These are phyloP conservation scores for Lutjanus erythropterus DNA, from an alignment of 2,113 vertebrate species.

Conservation along the genomic window DNA sequence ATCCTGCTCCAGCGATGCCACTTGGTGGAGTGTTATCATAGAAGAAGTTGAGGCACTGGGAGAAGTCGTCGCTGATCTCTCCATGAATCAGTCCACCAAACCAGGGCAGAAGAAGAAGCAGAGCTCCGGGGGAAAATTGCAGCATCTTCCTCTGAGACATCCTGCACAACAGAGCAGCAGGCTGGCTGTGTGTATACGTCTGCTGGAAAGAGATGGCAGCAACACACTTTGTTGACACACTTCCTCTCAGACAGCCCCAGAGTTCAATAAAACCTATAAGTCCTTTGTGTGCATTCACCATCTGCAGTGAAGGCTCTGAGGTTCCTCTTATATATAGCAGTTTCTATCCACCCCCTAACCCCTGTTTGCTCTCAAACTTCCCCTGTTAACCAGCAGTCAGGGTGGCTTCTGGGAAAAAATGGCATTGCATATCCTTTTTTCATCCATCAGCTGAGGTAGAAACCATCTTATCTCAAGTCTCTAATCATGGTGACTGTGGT, in stretches of 20 bases:
- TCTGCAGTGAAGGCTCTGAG: neutral
- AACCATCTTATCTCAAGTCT: too few species aligned
- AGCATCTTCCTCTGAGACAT: slow-evolving; percentile 33
- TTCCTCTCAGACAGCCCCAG: slow-evolving; percentile 12
- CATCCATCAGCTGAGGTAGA: neutral
- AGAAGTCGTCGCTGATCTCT: slow-evolving; percentile 65
- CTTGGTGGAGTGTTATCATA: slow-evolving; percentile 54
- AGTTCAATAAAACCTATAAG: slow-evolving; percentile 5
- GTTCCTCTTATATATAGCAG: slow-evolving; percentile 46
- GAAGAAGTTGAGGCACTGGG: slow-evolving; percentile 73
- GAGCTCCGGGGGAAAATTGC: neutral
- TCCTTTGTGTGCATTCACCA: slow-evolving; percentile 15
- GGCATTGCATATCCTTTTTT: neutral
- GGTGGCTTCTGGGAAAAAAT: slow-evolving; percentile 27
- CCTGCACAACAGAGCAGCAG: slow-evolving; percentile 1
- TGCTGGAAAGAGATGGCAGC: neutral
- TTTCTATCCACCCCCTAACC: neutral
- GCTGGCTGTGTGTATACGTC: neutral
- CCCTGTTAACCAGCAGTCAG: slow-evolving; percentile 10
- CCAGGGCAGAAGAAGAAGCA: slow-evolving; percentile 57
- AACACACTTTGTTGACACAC: neutral
- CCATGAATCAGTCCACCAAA: slow-evolving; percentile 40
- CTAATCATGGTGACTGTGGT: too few species aligned
- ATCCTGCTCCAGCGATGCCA: slow-evolving; percentile 33
- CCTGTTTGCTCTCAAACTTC: slow-evolving; percentile 31